Base-by-base conservation (phyloP, 1,140 invertebrate genomes). In the Drosophila punjabiensis region DNA sequence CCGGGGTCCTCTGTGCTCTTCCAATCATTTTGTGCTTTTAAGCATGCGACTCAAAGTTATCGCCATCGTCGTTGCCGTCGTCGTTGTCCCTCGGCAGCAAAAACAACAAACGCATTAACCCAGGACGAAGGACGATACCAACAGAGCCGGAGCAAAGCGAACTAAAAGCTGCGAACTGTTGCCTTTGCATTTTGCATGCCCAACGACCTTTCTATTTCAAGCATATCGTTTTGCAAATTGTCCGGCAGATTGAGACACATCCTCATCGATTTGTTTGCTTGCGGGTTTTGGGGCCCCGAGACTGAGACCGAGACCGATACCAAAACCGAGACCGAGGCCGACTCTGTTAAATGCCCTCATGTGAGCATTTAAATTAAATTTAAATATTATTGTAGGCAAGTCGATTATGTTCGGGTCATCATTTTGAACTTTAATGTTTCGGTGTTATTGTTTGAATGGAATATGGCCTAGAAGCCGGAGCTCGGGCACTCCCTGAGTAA, bases 331-430 rank as follows among this genome's bases (percentile, higher is more conserved):
- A 35, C 65, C 48, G 20, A 43, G 63, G 11, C 14, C 45, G 53
- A 61, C 68, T 74, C 30, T 71, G 50, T 52, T 70, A 79, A 80
- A 83, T 70, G 70, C 70, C 82, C 90, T 89, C 89, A 92, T 92
- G 89, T 92, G 90, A 77, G 90, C 82, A 92, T 92, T 92, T 90
- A 92, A 92, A 92, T 92, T 92, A 92, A 92, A 92, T 92, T 92
- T 92, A 92, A 92, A 92, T 92, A 92, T 92, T 92, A 92, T 92
- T 92, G 77, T 86, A 77, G 78, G 78, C 76, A 91, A 91, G 89
- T 91, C 87, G 87, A 91, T 91, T 91, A 91, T 82, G 88, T 74
- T 78, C 69, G 81, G 85, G 70, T 79, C 84, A 81, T 85, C 90
- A 89, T 91, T 91, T 55, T 76, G 76, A 78, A 78, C 84, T 91